Percentiles rank a stretch among this genome's conserved stretches.
These are phyloP conservation scores for Dicaeum eximium DNA, from an alignment of 2,113 vertebrate genomes.

Conservation along the genomic window DNA sequence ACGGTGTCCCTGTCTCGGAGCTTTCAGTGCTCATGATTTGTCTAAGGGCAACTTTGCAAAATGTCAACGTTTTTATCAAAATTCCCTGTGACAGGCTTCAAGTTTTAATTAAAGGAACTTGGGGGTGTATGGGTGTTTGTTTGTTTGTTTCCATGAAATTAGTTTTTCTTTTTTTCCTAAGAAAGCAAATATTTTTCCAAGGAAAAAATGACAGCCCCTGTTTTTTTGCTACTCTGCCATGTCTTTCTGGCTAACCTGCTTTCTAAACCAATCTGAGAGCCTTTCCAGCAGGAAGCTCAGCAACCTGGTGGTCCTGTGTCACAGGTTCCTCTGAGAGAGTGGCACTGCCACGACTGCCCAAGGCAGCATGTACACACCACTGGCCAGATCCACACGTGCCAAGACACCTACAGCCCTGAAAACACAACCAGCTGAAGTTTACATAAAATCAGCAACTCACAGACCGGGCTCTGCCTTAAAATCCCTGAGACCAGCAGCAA, in stretches of 20 bases:
- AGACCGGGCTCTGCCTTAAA: accelerated
- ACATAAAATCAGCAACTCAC: not conserved
- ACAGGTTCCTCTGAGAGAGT: not conserved
- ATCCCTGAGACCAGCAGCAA: not conserved
- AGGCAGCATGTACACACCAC: accelerated
- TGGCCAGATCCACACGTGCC: accelerated
- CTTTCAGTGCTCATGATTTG: not conserved
- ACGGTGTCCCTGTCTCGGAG: not conserved
- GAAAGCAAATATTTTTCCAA: not conserved
- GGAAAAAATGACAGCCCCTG: not conserved
- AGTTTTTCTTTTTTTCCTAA: not conserved
- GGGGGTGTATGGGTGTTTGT: not conserved
- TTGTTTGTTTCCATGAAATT: not conserved
- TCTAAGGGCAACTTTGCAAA: conserved; percentile 4
- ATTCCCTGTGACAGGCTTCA: not conserved
- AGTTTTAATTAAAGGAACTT: not conserved
- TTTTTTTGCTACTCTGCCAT: not conserved
- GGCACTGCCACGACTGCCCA: accelerated
- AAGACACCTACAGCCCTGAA: not conserved
- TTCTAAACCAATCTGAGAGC: not conserved
- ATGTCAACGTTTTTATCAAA: not conserved
- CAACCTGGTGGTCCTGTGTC: not conserved
- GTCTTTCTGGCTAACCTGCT: not conserved
- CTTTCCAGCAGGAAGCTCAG: not conserved
- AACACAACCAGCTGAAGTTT: not conserved